Conservation (phyloP, 2,113 vertebrate genomes). For the Talpa occidentalis region DNA sequence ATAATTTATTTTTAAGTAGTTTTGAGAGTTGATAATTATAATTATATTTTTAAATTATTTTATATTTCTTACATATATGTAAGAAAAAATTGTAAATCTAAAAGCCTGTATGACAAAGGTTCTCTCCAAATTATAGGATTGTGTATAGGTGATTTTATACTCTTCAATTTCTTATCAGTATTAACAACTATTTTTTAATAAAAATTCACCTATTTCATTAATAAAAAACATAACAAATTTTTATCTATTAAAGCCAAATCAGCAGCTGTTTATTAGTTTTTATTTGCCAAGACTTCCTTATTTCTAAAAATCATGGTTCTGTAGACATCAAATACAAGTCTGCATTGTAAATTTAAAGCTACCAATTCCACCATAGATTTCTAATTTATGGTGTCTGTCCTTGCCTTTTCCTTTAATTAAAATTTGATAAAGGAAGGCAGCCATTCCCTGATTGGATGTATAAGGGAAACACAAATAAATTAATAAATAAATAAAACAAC, state of each 20-base stretch:
- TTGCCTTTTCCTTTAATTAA: conserved; percentile 64
- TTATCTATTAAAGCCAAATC: not conserved
- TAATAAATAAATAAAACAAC: conserved; percentile 9
- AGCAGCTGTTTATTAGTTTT: not conserved
- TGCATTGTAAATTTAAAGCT: conserved; percentile 16
- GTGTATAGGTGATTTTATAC: not conserved
- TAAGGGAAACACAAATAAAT: conserved; percentile 12
- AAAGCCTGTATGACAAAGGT: not conserved
- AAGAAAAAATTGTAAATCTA: conserved; percentile 20
- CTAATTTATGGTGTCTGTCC: conserved; percentile 37
- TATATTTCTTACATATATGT: not conserved
- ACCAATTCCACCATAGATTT: not conserved
- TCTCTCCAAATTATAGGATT: not conserved
- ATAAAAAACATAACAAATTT: not conserved
- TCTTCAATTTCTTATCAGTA: not conserved
- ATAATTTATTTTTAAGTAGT: conserved; percentile 7
- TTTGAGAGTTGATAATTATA: conserved; percentile 10
- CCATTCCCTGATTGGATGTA: not conserved
- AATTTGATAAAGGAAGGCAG: conserved; percentile 51
- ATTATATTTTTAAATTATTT: conserved; percentile 22
- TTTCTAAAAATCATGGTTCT: conserved; percentile 42
- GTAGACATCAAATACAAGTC: not conserved
- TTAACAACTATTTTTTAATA: not conserved
- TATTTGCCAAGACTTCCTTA: not conserved
- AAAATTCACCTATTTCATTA: not conserved